Evolutionary conservation across 1,140 invertebrate genomes (phyloP).

Genomic region (Tribolium madens): DNA sequence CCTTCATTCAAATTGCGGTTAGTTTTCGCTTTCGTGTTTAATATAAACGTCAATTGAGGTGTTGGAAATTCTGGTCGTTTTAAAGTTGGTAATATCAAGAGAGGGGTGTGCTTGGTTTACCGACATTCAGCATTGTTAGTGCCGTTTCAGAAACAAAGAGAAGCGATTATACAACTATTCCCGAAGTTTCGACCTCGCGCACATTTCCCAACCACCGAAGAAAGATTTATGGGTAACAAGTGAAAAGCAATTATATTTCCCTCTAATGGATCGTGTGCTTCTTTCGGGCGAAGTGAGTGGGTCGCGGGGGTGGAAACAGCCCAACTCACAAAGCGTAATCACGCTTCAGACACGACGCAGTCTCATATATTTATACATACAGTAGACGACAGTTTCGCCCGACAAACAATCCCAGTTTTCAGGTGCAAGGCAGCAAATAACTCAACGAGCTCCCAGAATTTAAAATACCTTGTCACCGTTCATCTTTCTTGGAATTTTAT

Average conservation of each 20-base stretch:
- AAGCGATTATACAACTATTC: slow-evolving; percentile 47
- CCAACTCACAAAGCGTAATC: slow-evolving; percentile 31
- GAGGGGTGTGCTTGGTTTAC: slow-evolving; percentile 27
- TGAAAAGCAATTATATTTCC: slow-evolving; percentile 49
- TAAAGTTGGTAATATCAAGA: slow-evolving; percentile 25
- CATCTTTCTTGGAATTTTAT: slow-evolving; percentile 48
- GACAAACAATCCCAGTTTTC: slow-evolving; percentile 44
- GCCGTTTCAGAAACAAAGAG: slow-evolving; percentile 44
- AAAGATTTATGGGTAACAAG: slow-evolving; percentile 48
- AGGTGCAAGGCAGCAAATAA: slow-evolving; percentile 47
- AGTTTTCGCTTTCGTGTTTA: slow-evolving; percentile 25
- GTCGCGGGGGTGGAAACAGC: background rate
- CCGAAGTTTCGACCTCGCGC: slow-evolving; percentile 43
- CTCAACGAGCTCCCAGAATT: slow-evolving; percentile 43
- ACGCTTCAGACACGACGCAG: slow-evolving; percentile 33
- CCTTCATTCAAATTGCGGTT: background rate
- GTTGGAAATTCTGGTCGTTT: slow-evolving; percentile 20
- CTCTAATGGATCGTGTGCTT: slow-evolving; percentile 43
- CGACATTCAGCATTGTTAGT: slow-evolving; percentile 33
- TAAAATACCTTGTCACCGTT: slow-evolving; percentile 48
- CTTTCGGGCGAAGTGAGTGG: background rate
- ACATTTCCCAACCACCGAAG: slow-evolving; percentile 44
- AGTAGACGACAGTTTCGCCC: slow-evolving; percentile 39
- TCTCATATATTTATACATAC: slow-evolving; percentile 37
- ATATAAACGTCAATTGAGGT: slow-evolving; percentile 34